phyloP scores from a whole-genome alignment of 2,113 vertebrate species.

The Tyto alba region DNA sequence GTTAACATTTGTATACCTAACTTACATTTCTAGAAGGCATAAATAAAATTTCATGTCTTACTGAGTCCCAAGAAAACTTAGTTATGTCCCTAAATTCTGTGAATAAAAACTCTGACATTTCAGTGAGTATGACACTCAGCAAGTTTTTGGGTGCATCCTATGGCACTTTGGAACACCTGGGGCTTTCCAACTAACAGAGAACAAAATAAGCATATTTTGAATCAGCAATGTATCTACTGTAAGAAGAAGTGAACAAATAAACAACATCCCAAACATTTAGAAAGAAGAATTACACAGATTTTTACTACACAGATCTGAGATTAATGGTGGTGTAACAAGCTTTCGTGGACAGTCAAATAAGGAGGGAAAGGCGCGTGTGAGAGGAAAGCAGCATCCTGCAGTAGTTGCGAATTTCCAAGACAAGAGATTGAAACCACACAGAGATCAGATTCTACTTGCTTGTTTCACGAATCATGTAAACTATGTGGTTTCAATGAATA shows the following conservation, averaged over 20 bases:
- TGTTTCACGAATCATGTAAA: not conserved
- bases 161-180: not conserved
- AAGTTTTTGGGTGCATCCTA: not conserved
- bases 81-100: not conserved
- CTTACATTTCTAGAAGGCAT: not conserved
- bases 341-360: not conserved
- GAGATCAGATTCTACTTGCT: not conserved
- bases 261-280: not conserved
- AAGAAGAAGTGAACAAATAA: not conserved
- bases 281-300: not conserved
- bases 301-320: not conserved
- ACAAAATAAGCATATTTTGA: not conserved
- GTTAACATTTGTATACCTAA: not conserved
- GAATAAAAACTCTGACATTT: not conserved
- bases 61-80: not conserved
- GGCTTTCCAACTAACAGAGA: not conserved
- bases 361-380: not conserved
- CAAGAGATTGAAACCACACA: not conserved
- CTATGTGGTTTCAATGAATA: not conserved
- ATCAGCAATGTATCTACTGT: not conserved
- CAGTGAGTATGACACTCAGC: not conserved
- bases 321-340: not conserved
- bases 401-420: not conserved
- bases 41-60: not conserved
- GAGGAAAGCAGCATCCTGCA: not conserved